These are phyloP conservation scores for Asteroscopus sphinx DNA, from an alignment of 2,888 invertebrate genomes.

Conservation along the genomic window DNA sequence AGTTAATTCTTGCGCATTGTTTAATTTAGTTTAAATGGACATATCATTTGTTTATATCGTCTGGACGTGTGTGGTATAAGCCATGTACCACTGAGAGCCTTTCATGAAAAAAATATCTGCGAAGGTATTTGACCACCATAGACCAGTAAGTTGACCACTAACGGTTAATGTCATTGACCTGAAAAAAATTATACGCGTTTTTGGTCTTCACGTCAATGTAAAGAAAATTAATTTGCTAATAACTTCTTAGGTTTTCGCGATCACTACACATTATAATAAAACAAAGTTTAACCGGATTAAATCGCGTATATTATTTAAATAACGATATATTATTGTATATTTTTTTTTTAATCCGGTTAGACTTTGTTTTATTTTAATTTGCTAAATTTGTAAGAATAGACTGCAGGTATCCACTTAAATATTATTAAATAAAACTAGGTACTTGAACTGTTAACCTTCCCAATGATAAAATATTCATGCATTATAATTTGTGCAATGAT, in stretches of 20 bases:
- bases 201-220: neutral
- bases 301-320: too few relatives aligned
- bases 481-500: neutral
- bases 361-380: too few relatives aligned
- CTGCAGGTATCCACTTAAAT: too few relatives aligned
- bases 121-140: neutral
- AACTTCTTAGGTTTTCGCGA: too few relatives aligned
- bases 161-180: neutral
- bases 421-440: neutral
- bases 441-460: neutral
- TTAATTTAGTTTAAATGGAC: neutral
- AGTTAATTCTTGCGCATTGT: neutral
- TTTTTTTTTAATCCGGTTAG: too few relatives aligned
- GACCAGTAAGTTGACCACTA: too few relatives aligned
- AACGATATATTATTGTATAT: too few relatives aligned
- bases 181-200: neutral
- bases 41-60: neutral
- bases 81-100: neutral
- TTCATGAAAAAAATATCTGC: neutral
- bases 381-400: too few relatives aligned
- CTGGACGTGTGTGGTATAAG: neutral
- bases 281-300: too few relatives aligned
- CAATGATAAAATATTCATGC: conserved; percentile 1
- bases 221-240: too few relatives aligned
- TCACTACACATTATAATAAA: too few relatives aligned